Percentiles rank a stretch among this genome's conserved stretches.
phyloP scores from a whole-genome alignment of 2,888 invertebrate species.

The Cryptosula pallasiana region DNA sequence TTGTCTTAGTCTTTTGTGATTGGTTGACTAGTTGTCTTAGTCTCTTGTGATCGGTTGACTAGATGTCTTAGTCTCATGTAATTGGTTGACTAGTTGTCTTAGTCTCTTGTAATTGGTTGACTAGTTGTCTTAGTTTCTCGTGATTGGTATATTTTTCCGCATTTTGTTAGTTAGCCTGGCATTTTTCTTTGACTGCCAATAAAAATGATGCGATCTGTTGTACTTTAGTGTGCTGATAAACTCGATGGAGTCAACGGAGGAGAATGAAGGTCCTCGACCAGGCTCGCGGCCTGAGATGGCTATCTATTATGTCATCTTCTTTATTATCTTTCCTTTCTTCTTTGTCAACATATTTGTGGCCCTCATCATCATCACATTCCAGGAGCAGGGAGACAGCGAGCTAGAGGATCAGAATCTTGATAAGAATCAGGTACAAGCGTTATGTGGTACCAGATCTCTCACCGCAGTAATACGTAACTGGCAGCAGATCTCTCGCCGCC shows the following conservation, averaged over 20 bases:
- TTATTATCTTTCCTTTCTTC: slow-evolving; percentile 99
- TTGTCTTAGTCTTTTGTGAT: no score
- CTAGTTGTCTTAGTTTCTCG: no score
- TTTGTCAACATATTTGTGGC: slow-evolving; percentile 99
- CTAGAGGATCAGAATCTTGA: slow-evolving; percentile 99
- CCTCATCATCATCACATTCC: slow-evolving; percentile 99
- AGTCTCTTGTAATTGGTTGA: no score
- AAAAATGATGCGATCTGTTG: background rate
- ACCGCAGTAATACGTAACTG: background rate
- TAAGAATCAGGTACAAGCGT: slow-evolving; percentile 87
- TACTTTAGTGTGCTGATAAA: slow-evolving; percentile 85
- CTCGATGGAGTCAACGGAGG: slow-evolving; percentile 98
- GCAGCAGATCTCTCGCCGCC: background rate
- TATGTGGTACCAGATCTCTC: background rate
- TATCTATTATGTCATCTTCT: slow-evolving; percentile 99
- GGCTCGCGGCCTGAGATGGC: slow-evolving; percentile 99
- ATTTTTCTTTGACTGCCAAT: no score
- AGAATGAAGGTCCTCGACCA: slow-evolving; percentile 95
- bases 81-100: no score
- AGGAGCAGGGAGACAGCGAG: slow-evolving; percentile 99
- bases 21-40: no score
- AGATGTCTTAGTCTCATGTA: no score
- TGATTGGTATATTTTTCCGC: no score
- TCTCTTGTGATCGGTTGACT: no score
- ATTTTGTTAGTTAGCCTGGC: no score